phyloP scores from a whole-genome alignment of 2,113 vertebrate species.

The Chinchilla lanigera region DNA sequence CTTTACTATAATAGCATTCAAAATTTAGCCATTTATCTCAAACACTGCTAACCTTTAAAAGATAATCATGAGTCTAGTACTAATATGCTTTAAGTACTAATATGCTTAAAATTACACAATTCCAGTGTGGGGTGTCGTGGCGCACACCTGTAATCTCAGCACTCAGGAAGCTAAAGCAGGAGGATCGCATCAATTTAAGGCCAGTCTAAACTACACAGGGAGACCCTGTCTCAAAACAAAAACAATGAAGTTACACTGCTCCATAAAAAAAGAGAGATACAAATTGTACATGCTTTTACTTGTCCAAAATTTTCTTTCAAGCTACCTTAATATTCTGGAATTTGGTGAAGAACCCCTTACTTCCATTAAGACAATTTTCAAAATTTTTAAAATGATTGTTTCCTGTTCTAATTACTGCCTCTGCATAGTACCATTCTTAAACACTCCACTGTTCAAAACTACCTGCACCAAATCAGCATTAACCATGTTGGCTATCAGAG shows the following conservation, averaged over 20 bases:
- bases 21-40: not conserved
- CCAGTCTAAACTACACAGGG: not conserved
- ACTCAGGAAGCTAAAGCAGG: not conserved
- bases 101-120: not conserved
- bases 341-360: not conserved
- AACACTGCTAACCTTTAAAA: not conserved
- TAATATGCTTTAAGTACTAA: not conserved
- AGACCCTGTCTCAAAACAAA: not conserved
- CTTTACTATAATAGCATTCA: not conserved
- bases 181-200: not conserved
- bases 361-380: not conserved
- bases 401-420: not conserved
- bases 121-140: not conserved
- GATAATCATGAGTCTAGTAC: not conserved
- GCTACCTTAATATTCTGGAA: not conserved
- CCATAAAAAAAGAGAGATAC: slow-evolving; percentile 4
- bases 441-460: not conserved
- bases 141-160: not conserved
- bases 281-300: not conserved
- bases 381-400: not conserved
- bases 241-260: not conserved
- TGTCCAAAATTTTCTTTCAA: slow-evolving; percentile 2
- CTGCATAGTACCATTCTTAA: not conserved
- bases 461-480: not conserved
- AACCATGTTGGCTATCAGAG: not conserved